Percentiles rank a stretch among this genome's conserved stretches.
These are phyloP conservation scores for Tipula vernalis DNA, from an alignment of 2,888 invertebrate genomes.

Conservation along the genomic window DNA sequence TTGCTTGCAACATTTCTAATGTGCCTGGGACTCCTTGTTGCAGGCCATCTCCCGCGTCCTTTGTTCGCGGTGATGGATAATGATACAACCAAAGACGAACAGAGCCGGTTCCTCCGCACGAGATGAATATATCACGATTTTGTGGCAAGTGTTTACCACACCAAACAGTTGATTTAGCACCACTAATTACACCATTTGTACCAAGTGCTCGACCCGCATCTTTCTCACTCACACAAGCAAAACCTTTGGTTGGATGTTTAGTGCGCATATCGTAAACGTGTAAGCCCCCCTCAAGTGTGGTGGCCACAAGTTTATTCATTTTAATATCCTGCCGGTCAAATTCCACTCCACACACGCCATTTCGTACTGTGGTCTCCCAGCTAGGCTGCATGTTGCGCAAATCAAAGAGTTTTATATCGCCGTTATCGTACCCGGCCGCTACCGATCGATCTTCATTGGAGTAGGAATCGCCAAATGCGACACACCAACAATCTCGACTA, in stretches of 20 bases:
- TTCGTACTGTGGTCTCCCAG: constrained; percentile 88
- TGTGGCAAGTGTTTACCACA: constrained; percentile 78
- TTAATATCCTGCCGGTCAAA: constrained; percentile 88
- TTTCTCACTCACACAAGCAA: constrained; percentile 46
- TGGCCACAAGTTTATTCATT: constrained; percentile 89
- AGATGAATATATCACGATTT: constrained; percentile 84
- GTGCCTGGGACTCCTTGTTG: constrained; percentile 65
- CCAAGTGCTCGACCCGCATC: constrained; percentile 35
- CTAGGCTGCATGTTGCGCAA: constrained; percentile 65
- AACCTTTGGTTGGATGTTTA: constrained; percentile 77
- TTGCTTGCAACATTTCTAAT: constrained; percentile 63
- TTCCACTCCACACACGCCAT: constrained; percentile 79
- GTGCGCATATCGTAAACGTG: constrained; percentile 82
- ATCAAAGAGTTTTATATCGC: constrained; percentile 90
- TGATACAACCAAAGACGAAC: constrained; percentile 88
- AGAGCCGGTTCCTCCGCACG: constrained; percentile 84
- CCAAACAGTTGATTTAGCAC: constrained; percentile 84
- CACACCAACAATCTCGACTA: constrained; percentile 85
- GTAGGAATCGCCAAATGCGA: constrained; percentile 83
- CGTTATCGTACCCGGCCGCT: constrained; percentile 91
- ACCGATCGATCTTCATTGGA: constrained; percentile 75
- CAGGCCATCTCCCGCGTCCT: constrained; percentile 56
- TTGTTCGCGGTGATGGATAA: constrained; percentile 67
- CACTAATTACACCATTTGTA: constrained; percentile 34
- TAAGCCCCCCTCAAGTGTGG: constrained; percentile 83